These are phyloP conservation scores for Caenorhabditis latens DNA, from an alignment of 1,140 invertebrate species.

Conservation along the genomic window DNA sequence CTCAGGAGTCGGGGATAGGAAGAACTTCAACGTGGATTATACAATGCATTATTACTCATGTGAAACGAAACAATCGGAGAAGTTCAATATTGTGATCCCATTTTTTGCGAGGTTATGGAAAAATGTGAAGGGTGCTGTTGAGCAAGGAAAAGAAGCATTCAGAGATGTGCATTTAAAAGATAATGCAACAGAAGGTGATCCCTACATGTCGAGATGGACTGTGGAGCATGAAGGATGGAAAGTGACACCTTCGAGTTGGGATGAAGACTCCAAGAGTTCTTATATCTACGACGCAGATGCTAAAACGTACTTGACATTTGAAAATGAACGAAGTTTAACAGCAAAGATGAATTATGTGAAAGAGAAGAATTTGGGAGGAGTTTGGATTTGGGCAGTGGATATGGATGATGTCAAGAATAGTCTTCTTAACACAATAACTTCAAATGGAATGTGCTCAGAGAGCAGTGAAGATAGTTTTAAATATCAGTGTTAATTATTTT, in stretches of 20 bases:
- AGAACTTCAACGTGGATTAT: neutral
- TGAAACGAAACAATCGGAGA: neutral
- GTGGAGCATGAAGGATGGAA: neutral
- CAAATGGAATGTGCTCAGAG: neutral
- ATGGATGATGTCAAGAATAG: neutral
- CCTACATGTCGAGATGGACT: neutral
- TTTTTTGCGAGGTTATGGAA: constrained; percentile 19
- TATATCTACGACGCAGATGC: neutral
- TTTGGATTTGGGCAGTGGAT: constrained; percentile 29
- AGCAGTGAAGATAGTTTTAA: no score
- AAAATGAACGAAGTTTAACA: neutral
- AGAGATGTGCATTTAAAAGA: neutral
- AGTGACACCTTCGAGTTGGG: neutral
- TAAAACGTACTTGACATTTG: constrained; percentile 26
- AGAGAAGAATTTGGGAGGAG: constrained; percentile 6
- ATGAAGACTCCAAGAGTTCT: neutral
- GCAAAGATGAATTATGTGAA: neutral
- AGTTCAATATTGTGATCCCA: constrained; percentile 34
- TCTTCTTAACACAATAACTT: neutral
- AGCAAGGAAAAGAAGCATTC: neutral
- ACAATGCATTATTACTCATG: neutral
- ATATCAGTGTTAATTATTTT: no score
- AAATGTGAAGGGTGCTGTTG: neutral
- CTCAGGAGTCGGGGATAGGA: neutral
- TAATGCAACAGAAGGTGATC: neutral